Evolutionary conservation across 2,888 invertebrate genomes (phyloP).

Genomic region (Folsomia manolachei): DNA sequence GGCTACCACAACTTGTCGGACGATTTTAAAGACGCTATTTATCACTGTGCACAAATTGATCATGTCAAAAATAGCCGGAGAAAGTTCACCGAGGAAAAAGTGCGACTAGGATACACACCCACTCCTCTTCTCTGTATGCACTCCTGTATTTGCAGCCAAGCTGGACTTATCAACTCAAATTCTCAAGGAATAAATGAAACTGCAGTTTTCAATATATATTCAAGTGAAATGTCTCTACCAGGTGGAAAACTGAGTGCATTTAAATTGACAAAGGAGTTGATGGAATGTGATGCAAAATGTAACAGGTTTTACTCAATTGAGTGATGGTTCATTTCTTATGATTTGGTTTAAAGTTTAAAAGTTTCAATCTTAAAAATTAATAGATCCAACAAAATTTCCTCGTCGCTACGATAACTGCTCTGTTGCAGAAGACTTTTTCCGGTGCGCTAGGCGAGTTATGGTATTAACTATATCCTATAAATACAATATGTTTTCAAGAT

Average conservation of each 20-base stretch:
- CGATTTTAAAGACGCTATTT: not conserved
- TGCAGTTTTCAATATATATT: not conserved
- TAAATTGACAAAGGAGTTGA: not conserved
- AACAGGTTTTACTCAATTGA: too few relatives aligned
- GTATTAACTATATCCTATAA: too few relatives aligned
- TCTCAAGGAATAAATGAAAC: not conserved
- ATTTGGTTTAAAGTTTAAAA: not conserved
- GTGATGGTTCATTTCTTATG: too few relatives aligned
- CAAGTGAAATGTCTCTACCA: not conserved
- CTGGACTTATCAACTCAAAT: not conserved
- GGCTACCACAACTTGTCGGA: not conserved
- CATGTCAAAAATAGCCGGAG: not conserved
- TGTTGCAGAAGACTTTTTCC: not conserved
- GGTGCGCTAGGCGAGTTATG: not conserved
- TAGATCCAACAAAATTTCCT: not conserved
- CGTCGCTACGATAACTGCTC: not conserved
- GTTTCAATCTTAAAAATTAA: not conserved
- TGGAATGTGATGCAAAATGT: not conserved
- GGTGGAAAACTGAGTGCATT: not conserved
- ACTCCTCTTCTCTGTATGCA: not conserved
- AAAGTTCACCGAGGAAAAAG: not conserved
- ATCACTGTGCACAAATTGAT: not conserved
- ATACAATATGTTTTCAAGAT: too few relatives aligned
- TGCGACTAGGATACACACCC: not conserved
- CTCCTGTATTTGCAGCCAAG: not conserved